phyloP scores from a whole-genome alignment of 2,113 vertebrate species.

The Cinclus cinclus region DNA sequence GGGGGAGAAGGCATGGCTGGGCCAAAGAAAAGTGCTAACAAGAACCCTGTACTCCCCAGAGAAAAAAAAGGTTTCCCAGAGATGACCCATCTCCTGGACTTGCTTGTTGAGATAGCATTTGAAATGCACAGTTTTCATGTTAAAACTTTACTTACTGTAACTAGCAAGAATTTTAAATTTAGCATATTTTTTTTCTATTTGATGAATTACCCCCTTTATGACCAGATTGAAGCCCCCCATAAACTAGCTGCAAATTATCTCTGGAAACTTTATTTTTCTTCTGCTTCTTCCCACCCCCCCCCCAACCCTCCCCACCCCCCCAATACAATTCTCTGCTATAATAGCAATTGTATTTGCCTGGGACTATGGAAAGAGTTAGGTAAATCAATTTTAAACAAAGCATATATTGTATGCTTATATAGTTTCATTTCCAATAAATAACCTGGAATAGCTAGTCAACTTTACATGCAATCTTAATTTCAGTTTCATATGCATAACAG shows the following conservation, averaged over 20 bases:
- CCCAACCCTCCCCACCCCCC: too few species aligned
- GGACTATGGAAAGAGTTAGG: slow-evolving; percentile 3
- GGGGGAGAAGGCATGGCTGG: background rate
- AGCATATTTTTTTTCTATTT: background rate
- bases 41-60: background rate
- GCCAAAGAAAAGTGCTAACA: background rate
- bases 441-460: slow-evolving; percentile 51
- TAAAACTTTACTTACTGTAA: background rate
- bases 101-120: background rate
- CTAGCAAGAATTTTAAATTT: background rate
- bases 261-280: background rate
- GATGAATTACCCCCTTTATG: background rate
- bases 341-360: background rate
- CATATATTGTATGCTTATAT: slow-evolving; percentile 54
- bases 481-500: slow-evolving; percentile 42
- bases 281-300: background rate
- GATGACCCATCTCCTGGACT: background rate
- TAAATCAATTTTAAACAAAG: slow-evolving; percentile 62
- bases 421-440: slow-evolving; percentile 65
- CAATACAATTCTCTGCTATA: background rate
- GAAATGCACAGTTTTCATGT: background rate
- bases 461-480: slow-evolving; percentile 64
- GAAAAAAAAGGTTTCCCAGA: background rate
- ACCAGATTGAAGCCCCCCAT: background rate
- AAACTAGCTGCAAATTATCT: background rate